Evolutionary conservation across 2,888 invertebrate genomes (phyloP).

Genomic region (Pecten maximus): DNA sequence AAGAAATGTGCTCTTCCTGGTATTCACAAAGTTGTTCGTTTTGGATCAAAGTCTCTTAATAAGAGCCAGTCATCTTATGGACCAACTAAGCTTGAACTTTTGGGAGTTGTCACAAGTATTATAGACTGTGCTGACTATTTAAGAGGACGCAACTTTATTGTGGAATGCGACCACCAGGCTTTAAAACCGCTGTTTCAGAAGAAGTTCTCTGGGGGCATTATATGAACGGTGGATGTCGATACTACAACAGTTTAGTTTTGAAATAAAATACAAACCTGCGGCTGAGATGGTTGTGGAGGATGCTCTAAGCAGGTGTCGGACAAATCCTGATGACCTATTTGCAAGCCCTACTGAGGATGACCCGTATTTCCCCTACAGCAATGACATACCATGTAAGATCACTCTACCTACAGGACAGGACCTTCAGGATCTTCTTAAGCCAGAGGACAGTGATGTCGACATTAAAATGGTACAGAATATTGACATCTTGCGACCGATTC

Average conservation of each 20-base stretch:
- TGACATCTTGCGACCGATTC: neutral
- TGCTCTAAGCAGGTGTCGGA: neutral
- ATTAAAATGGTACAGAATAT: neutral
- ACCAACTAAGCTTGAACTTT: slow-evolving; percentile 56
- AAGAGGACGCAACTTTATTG: slow-evolving; percentile 48
- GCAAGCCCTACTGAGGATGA: neutral
- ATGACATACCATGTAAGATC: neutral
- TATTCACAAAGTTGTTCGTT: neutral
- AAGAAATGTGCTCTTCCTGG: neutral
- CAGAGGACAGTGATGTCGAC: neutral
- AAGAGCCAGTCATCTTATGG: slow-evolving; percentile 45
- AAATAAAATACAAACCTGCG: neutral
- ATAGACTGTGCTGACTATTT: slow-evolving; percentile 53
- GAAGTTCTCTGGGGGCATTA: neutral
- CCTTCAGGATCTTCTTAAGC: neutral
- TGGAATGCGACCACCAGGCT: slow-evolving; percentile 40
- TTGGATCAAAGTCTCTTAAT: slow-evolving; percentile 24
- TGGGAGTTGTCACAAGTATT: slow-evolving; percentile 53
- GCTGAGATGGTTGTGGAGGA: neutral
- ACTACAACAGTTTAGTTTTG: neutral
- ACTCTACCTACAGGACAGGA: neutral
- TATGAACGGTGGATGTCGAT: neutral
- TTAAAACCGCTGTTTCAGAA: neutral
- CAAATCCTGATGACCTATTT: neutral
- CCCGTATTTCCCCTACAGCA: neutral